Evolutionary conservation across 2,113 vertebrate genomes (phyloP), one percentile per base, ranked within the genome.

Genomic region (Cariama cristata): DNA sequence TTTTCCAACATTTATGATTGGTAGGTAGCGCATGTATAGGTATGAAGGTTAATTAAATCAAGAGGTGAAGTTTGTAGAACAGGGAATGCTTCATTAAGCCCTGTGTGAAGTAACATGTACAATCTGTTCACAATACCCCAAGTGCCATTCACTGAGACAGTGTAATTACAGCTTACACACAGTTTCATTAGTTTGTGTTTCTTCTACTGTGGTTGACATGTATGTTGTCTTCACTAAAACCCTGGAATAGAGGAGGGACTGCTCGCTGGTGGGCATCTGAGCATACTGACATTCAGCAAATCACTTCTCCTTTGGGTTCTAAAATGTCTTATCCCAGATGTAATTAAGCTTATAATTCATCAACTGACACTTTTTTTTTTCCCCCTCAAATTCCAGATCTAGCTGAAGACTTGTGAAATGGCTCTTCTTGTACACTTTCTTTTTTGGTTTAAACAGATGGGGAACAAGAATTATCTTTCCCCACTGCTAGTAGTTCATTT

Each of bases 11-110:
- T 81, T 52, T 56, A 79, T 79, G 53, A 85, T 59, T 93, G 92
- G 97, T 93, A 91, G 71, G 16, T 33, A 58, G 82, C 89, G 86
- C 27, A 4, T 82, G 32, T 86, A 68, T 42, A 49, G 76, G 81
- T 91, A 79, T 32, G 93, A 96, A 97, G 97, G 97, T 96, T 98
- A 97, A 98, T 97, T 95, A 95, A 96, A 97, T 97, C 96, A 91
- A 92, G 84, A 38, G 81, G 90, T 68, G 60, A 96, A 93, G 93
- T 97, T 96, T 98, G 98, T 98, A 97, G 96, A 98, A 98, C 98
- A 98, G 24, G 76, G 86, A 94, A 96, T 23, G 97, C 97, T 91
- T 98, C 98, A 97, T 98, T 98, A 98, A 97, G 95, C 96, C 93
- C 92, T 92, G 94, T 68, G 87, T 94, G 97, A 98, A 91, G 83